Evolutionary conservation across 2,888 invertebrate genomes (phyloP), one percentile per base, ranked within the genome.

Genomic region (Sphinx pinastri): DNA sequence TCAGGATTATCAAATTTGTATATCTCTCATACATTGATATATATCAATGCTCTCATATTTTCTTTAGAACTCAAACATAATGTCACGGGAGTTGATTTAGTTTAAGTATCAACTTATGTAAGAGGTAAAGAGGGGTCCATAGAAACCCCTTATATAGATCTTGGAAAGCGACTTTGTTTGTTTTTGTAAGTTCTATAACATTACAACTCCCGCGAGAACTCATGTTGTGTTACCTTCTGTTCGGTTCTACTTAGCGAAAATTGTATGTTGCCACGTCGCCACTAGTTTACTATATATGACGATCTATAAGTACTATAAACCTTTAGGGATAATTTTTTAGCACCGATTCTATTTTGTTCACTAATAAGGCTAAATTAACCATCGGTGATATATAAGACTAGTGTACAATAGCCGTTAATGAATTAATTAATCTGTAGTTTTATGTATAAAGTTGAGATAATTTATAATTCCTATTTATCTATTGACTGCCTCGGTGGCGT

Each of bases 161-260:
- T 55, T 55, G 55, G 16, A 38, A 19, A 55, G 55, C 55, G 55
- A 55, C 55, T 55, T 55, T 55, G 55, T 55, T 16, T 55, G 55
- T 55, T 55, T 19, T 19, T 0, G 55, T 19, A 55, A 55, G 55
- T 55, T 55, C 19, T 55, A 12, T 11, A 55, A 55, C 10, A 11
- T 55, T 19, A 10, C 10, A 19, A 55, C 19, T 19, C 19, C 55
- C 55, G n/a, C 6, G 55, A 55, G 55, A 12, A 38, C 38, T 38
- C 38, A 19, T 19, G 11, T 19, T n/a, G 19, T 19, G 11, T 19
- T 55, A 55, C 55, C 19, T 11, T 55, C 16, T 55, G 55, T 55
- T 16, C 16, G 54, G 54, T 19, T 16, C 54, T 55, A 55, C 54
- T 55, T 55, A 55, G 16, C 54, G 54, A 55, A 55, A 55, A 55